These are phyloP conservation scores for Rhogogaster chlorosoma DNA, from an alignment of 2,888 invertebrate species.

Conservation along the genomic window DNA sequence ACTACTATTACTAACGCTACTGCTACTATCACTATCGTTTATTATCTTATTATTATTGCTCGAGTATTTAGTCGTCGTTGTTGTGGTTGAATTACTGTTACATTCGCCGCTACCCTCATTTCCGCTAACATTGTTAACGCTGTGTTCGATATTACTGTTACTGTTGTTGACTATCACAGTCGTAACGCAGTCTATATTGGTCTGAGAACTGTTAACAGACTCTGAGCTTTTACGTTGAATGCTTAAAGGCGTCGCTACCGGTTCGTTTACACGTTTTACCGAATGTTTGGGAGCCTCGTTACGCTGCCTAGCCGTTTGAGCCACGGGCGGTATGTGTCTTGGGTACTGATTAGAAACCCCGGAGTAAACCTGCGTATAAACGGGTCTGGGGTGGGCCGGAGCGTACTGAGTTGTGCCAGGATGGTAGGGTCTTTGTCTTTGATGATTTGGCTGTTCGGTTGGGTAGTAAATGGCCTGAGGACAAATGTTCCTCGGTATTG, in stretches of 20 bases:
- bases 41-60: conserved; percentile 40
- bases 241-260: conserved; percentile 58
- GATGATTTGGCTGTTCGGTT: conserved; percentile 60
- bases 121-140: background rate
- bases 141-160: conserved; percentile 65
- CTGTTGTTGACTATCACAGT: conserved; percentile 69
- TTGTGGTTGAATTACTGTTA: background rate
- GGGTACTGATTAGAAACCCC: conserved; percentile 1
- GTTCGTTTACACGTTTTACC: background rate
- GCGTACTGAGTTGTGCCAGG: conserved; percentile 57
- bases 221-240: conserved; percentile 58
- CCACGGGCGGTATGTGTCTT: background rate
- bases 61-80: background rate
- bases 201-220: conserved; percentile 60
- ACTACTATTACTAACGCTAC: conserved; percentile 52
- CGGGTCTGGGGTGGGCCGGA: conserved; percentile 60
- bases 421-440: conserved; percentile 65
- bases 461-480: conserved; percentile 57
- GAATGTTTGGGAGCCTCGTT: conserved; percentile 60
- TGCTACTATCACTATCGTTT: conserved; percentile 61
- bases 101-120: background rate
- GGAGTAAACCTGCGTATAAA: conserved; percentile 58
- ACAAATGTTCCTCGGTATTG: conserved; percentile 60
- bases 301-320: conserved; percentile 62
- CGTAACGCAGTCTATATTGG: conserved; percentile 63